Evolutionary conservation across 2,888 invertebrate species (phyloP).

Genomic region (Athalia cordata): DNA sequence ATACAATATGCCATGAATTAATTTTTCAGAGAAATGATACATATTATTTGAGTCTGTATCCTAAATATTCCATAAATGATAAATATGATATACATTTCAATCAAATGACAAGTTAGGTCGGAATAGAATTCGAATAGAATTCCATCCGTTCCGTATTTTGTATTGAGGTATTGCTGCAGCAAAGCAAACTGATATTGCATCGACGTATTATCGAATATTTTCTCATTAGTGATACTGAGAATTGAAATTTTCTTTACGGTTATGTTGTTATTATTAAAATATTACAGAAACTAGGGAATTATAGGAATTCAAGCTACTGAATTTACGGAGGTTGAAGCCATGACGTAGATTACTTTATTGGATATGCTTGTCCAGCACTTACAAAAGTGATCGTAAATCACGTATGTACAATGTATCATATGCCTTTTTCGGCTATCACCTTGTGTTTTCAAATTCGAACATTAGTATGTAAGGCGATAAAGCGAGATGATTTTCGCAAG

Average conservation of each 20-base stretch:
- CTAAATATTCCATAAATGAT: no score
- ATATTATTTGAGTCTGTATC: background rate
- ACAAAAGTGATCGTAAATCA: background rate
- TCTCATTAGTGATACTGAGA: background rate
- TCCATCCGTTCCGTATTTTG: no score
- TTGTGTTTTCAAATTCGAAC: conserved; percentile 4
- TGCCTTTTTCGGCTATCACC: conserved; percentile 13
- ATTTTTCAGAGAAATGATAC: background rate
- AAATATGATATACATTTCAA: no score
- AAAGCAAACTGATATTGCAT: background rate
- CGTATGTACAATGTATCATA: background rate
- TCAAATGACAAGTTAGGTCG: no score
- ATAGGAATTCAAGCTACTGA: conserved; percentile 20
- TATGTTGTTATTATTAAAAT: conserved; percentile 10
- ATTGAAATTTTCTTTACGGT: background rate
- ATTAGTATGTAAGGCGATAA: background rate
- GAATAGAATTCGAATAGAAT: no score
- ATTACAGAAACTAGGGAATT: background rate
- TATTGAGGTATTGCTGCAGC: background rate
- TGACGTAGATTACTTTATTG: conserved; percentile 32
- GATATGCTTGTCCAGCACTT: conserved; percentile 4
- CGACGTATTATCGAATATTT: background rate
- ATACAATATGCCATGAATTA: conserved; percentile 34
- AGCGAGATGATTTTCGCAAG: conserved; percentile 17
- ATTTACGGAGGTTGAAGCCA: conserved; percentile 13